Percentiles rank a stretch among this genome's conserved stretches.
Evolutionary conservation across 2,888 invertebrate genomes (phyloP).

Genomic region (Tiphia femorata): DNA sequence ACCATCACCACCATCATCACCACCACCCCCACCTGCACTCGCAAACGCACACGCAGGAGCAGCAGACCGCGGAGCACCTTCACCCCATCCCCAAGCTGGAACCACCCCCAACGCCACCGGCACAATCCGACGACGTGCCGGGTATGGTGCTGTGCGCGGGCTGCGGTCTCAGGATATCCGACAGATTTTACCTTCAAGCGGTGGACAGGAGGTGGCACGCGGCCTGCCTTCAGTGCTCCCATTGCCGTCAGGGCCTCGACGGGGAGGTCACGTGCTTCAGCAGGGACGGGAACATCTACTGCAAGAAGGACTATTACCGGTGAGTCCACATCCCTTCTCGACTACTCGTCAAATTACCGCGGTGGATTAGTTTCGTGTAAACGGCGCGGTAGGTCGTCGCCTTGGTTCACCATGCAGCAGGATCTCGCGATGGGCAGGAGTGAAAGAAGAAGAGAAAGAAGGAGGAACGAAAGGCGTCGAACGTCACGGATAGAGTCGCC

Average conservation of each 20-base stretch:
- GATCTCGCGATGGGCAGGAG: too few relatives aligned
- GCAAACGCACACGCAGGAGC: conserved; percentile 54
- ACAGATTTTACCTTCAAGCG: conserved; percentile 92
- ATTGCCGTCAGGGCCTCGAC: conserved; percentile 90
- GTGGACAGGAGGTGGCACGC: conserved; percentile 95
- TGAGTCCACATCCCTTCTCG: conserved; percentile 74
- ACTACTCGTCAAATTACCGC: neutral
- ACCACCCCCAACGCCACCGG: conserved; percentile 67
- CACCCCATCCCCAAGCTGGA: conserved; percentile 72
- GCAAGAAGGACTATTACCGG: conserved; percentile 97
- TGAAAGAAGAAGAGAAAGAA: too few relatives aligned
- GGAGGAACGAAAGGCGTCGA: too few relatives aligned
- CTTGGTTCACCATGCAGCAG: too few relatives aligned
- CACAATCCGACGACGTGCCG: conserved; percentile 65
- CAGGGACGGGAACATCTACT: conserved; percentile 93
- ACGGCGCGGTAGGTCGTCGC: too few relatives aligned
- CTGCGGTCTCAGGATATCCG: conserved; percentile 87
- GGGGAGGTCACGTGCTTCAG: conserved; percentile 94
- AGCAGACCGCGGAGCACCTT: conserved; percentile 64
- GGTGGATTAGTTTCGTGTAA: neutral
- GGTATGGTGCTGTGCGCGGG: conserved; percentile 86
- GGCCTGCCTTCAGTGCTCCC: conserved; percentile 90
- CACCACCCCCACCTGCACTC: conserved; percentile 51
- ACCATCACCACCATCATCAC: conserved; percentile 54
- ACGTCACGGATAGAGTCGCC: too few relatives aligned